These are phyloP conservation scores for Neodontobutis hainanensis DNA, from an alignment of 2,113 vertebrate genomes.

Conservation along the genomic window DNA sequence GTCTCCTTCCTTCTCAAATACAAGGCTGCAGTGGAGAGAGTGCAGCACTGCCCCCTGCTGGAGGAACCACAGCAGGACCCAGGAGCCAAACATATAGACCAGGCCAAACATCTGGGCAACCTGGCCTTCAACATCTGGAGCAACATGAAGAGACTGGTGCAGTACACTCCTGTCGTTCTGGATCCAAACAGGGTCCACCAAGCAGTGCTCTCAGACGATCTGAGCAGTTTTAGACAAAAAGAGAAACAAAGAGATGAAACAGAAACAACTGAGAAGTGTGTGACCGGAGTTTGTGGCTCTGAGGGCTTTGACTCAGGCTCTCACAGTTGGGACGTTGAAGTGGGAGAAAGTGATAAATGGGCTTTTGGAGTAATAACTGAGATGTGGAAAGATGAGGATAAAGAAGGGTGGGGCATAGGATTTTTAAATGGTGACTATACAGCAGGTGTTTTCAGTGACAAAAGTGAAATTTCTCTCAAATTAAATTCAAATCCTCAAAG, in stretches of 20 bases:
- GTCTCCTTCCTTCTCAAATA: background rate
- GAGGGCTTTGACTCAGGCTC: background rate
- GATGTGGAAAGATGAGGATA: background rate
- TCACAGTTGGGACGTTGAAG: background rate
- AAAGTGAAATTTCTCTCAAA: background rate
- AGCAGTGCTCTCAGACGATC: background rate
- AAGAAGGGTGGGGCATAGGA: background rate
- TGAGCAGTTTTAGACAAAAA: conserved; percentile 6
- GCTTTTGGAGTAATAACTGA: background rate
- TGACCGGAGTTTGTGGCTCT: background rate
- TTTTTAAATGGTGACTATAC: background rate
- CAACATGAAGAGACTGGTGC: background rate
- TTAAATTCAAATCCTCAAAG: background rate
- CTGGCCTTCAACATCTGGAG: conserved; percentile 4
- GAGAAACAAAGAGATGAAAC: too few relatives aligned
- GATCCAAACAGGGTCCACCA: background rate
- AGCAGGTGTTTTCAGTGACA: background rate
- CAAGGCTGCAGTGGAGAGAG: conserved; percentile 1
- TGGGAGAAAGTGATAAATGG: background rate
- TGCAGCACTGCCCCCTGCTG: background rate
- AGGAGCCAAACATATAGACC: background rate
- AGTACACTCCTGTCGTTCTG: background rate
- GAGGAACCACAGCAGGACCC: background rate
- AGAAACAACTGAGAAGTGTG: too few relatives aligned
- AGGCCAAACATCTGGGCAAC: background rate